Percentiles rank a stretch among this genome's conserved stretches.
phyloP scores from a whole-genome alignment of 2,113 vertebrate genomes.

The Ictidomys tridecemlineatus region DNA sequence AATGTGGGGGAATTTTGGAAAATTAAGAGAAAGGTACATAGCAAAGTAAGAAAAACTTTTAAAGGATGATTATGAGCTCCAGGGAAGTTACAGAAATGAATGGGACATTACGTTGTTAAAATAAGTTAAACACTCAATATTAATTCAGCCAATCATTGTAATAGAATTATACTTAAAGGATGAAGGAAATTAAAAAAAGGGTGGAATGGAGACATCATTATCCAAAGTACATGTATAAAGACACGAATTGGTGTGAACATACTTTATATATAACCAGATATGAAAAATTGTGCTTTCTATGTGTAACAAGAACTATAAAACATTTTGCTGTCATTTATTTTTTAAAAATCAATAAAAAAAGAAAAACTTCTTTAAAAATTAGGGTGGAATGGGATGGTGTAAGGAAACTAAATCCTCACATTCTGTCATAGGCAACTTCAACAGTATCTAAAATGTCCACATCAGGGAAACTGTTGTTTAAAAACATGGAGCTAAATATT shows the following conservation, averaged over 20 bases:
- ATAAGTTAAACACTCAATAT: slow-evolving; percentile 1
- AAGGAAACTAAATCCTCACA: not conserved
- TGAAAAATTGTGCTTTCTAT: too few relatives aligned
- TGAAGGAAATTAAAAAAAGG: not conserved
- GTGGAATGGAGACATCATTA: too few relatives aligned
- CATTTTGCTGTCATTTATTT: too few relatives aligned
- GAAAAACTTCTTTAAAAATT: too few relatives aligned
- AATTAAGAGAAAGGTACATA: not conserved
- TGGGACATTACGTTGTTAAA: not conserved
- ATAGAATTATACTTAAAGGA: not conserved
- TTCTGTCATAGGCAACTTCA: not conserved
- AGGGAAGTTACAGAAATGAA: not conserved
- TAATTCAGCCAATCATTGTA: not conserved
- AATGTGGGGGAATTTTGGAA: not conserved
- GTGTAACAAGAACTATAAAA: too few relatives aligned
- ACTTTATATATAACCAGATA: too few relatives aligned
- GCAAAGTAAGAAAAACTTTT: not conserved
- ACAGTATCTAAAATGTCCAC: not conserved
- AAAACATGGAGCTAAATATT: not conserved
- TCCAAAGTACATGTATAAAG: too few relatives aligned
- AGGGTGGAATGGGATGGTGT: not conserved
- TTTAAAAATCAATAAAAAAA: not conserved
- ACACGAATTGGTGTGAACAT: too few relatives aligned
- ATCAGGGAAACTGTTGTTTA: not conserved
- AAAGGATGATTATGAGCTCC: not conserved